These are phyloP conservation scores for Gallinago undulata DNA, from an alignment of 2,113 vertebrate genomes.

Conservation along the genomic window DNA sequence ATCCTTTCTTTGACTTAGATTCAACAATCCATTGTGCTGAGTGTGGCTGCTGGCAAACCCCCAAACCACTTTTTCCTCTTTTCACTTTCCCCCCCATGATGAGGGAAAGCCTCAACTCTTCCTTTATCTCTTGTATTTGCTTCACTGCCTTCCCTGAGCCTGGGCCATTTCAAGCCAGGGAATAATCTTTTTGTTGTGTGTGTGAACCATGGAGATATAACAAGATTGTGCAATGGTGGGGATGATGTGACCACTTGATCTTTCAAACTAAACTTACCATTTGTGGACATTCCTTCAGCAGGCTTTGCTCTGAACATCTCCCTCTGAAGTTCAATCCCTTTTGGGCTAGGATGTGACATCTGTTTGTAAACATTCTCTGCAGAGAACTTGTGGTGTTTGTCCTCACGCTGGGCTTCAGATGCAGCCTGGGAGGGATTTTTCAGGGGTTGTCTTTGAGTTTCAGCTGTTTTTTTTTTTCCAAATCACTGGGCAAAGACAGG, in stretches of 20 bases:
- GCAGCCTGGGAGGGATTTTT: not conserved
- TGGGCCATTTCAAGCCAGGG: not conserved
- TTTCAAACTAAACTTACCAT: not conserved
- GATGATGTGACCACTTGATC: not conserved
- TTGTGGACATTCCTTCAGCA: not conserved
- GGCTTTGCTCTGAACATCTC: not conserved
- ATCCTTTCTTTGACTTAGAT: not conserved
- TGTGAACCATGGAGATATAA: not conserved
- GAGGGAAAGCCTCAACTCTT: not conserved
- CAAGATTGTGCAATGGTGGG: not conserved
- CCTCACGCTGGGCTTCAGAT: not conserved
- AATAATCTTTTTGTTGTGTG: not conserved
- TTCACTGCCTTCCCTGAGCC: not conserved
- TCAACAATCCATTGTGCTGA: not conserved
- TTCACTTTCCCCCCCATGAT: not conserved
- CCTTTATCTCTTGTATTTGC: not conserved
- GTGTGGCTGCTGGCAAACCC: not conserved
- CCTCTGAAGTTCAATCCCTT: not conserved
- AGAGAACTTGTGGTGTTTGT: not conserved
- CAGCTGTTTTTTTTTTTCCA: not conserved
- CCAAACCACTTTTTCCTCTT: not conserved
- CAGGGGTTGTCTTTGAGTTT: not conserved
- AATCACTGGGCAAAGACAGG: not conserved
- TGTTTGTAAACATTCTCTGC: not conserved
- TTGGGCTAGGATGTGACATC: not conserved